Evolutionary conservation across 2,888 invertebrate genomes (phyloP).

Genomic region (Rhagonycha fulva): DNA sequence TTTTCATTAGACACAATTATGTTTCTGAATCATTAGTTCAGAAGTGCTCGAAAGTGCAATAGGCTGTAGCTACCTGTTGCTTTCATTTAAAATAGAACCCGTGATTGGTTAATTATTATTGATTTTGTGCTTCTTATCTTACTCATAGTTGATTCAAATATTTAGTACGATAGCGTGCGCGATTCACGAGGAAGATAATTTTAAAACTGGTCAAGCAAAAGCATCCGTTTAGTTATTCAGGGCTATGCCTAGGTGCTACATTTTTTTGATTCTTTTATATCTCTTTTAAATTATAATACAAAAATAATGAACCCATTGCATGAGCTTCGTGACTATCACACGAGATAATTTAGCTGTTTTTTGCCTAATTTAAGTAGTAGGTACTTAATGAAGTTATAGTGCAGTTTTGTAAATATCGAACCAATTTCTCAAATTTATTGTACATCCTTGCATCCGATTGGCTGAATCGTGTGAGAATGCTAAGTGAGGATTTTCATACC

Average conservation of each 20-base stretch:
- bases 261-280: not conserved
- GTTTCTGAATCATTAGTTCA: not conserved
- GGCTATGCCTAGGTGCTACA: not conserved
- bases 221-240: not conserved
- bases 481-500: no score
- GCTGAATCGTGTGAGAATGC: no score
- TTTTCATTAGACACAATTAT: not conserved
- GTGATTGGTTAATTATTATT: not conserved
- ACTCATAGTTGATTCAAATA: not conserved
- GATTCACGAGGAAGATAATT: not conserved
- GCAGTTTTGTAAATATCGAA: no score
- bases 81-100: not conserved
- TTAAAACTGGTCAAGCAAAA: not conserved
- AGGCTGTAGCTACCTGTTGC: not conserved
- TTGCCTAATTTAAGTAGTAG: no score
- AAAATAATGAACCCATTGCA: not conserved
- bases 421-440: no score
- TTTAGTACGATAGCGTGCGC: not conserved
- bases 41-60: not conserved
- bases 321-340: not conserved
- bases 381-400: no score
- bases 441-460: no score
- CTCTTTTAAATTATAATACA: not conserved
- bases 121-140: not conserved
- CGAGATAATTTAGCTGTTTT: not conserved